phyloP scores from a whole-genome alignment of 1,140 invertebrate species.

The Mya arenaria region DNA sequence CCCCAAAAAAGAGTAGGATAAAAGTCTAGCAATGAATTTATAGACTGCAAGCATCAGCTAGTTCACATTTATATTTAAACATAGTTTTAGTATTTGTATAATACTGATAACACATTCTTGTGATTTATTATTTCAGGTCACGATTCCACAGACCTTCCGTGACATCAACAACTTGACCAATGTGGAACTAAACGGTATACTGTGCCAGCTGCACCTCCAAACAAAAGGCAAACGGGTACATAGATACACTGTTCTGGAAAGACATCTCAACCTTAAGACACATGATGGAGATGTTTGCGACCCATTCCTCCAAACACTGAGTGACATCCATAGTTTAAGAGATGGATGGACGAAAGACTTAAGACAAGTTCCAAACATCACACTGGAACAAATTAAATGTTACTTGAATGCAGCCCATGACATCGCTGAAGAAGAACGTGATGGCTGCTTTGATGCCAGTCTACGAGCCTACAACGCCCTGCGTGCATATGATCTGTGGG shows the following conservation, averaged over 20 bases:
- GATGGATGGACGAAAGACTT: slow-evolving; percentile 4
- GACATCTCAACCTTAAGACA: neutral
- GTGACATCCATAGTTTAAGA: neutral
- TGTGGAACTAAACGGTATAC: neutral
- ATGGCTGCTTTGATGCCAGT: neutral
- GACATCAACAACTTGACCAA: neutral
- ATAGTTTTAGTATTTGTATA: too few relatives aligned
- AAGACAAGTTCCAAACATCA: neutral
- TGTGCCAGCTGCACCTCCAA: neutral
- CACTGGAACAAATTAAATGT: neutral
- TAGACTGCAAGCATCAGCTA: too few relatives aligned
- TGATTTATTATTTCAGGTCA: too few relatives aligned
- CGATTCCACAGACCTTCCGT: slow-evolving; percentile 1
- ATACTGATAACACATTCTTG: too few relatives aligned
- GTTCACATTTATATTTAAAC: too few relatives aligned
- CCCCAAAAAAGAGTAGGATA: too few relatives aligned
- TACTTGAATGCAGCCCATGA: slow-evolving; percentile 11
- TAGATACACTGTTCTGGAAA: neutral
- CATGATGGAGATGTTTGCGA: neutral
- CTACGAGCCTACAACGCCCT: neutral
- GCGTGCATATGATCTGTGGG: slow-evolving; percentile 25
- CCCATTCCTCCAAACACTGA: neutral
- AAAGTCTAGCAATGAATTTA: too few relatives aligned
- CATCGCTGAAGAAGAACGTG: neutral
- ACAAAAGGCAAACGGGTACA: neutral